Evolutionary conservation across 2,888 invertebrate genomes (phyloP).

Genomic region (Trissonchulus latispiculum): DNA sequence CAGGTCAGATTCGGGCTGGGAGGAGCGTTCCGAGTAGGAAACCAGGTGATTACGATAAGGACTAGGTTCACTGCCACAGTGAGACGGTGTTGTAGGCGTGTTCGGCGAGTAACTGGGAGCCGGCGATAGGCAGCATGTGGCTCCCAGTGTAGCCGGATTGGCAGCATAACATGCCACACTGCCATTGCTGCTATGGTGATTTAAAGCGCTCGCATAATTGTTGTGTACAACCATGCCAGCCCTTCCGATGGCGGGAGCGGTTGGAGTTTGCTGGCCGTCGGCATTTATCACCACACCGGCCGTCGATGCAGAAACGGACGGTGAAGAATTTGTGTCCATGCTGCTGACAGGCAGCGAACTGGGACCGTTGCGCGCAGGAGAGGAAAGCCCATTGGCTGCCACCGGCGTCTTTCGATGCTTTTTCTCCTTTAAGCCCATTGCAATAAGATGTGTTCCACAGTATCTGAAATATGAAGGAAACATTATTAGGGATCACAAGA

Average conservation of each 20-base stretch:
- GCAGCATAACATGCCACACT: no score
- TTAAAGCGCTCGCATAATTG: no score
- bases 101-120: not conserved
- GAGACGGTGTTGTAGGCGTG: not conserved
- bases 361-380: no score
- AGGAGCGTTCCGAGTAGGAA: not conserved
- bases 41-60: not conserved
- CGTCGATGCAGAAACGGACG: not conserved
- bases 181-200: no score
- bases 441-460: constrained; percentile 38
- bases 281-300: no score
- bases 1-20: not conserved
- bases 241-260: not conserved
- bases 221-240: not conserved
- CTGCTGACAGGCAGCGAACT: not conserved
- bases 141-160: not conserved
- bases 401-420: constrained; percentile 26
- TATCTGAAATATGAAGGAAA: constrained; percentile 22
- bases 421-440: constrained; percentile 32
- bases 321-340: not conserved
- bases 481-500: not conserved
- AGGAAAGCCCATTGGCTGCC: not conserved
- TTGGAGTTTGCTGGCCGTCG: no score
- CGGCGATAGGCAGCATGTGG: no score
- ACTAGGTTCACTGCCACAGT: not conserved